phyloP scores from a whole-genome alignment of 2,888 invertebrate genomes.

The Apeira syringaria region DNA sequence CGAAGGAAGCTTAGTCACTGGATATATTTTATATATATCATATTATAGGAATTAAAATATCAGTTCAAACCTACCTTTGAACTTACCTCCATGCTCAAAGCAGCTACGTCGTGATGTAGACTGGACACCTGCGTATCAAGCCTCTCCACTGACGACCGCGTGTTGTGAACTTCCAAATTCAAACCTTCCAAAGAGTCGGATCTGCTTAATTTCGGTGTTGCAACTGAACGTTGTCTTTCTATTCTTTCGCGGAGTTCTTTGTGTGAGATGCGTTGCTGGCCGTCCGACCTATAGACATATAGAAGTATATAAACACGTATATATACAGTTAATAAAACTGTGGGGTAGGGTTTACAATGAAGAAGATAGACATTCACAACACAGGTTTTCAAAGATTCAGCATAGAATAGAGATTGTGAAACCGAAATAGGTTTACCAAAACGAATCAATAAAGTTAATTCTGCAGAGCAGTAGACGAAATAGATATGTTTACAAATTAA shows the following conservation, averaged over 20 bases:
- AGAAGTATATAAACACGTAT: not conserved
- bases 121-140: constrained; percentile 92
- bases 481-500: too few species aligned
- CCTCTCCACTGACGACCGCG: constrained; percentile 86
- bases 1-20: too few species aligned
- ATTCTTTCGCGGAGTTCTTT: constrained; percentile 85
- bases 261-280: constrained; percentile 68
- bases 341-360: too few species aligned
- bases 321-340: too few species aligned
- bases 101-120: constrained; percentile 93
- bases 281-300: constrained; percentile 55
- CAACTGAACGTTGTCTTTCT: constrained; percentile 86
- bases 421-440: too few species aligned
- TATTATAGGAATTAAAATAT: too few species aligned
- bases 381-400: too few species aligned
- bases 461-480: too few species aligned
- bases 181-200: constrained; percentile 85
- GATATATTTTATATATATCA: too few species aligned
- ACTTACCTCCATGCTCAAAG: constrained; percentile 90
- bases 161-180: constrained; percentile 82
- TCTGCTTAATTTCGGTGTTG: constrained; percentile 78
- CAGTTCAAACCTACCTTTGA: not conserved
- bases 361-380: too few species aligned
- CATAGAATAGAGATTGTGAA: too few species aligned
- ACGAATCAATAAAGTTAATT: too few species aligned